These are phyloP conservation scores for Cotesia congregata DNA, from an alignment of 2,888 invertebrate species.

Conservation along the genomic window DNA sequence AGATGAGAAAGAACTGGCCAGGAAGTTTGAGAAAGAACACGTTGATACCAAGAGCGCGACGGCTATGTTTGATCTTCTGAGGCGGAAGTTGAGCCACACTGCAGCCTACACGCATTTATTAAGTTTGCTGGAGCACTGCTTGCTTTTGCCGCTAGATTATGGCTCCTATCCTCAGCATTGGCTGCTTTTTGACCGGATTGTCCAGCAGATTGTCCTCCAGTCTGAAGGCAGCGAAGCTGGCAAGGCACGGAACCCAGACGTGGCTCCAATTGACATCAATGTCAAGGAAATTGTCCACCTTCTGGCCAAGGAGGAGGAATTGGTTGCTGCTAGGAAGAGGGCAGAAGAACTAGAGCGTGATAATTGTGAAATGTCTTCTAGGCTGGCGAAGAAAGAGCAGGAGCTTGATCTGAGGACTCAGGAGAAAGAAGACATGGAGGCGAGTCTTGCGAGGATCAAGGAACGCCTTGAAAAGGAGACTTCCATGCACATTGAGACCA, in stretches of 20 bases:
- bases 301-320: conserved; percentile 92
- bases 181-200: conserved; percentile 93
- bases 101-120: conserved; percentile 94
- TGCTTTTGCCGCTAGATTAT: conserved; percentile 86
- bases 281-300: conserved; percentile 92
- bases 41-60: conserved; percentile 95
- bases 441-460: conserved; percentile 84
- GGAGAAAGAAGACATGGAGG: conserved; percentile 93
- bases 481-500: conserved; percentile 87
- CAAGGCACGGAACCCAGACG: conserved; percentile 82
- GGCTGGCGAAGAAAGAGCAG: conserved; percentile 92
- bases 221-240: conserved; percentile 72
- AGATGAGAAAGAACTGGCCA: conserved; percentile 94
- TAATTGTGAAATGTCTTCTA: conserved; percentile 88
- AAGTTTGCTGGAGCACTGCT: conserved; percentile 89
- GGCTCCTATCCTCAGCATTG: conserved; percentile 92
- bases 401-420: conserved; percentile 90
- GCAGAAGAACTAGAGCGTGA: conserved; percentile 91
- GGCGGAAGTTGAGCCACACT: conserved; percentile 91
- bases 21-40: conserved; percentile 91
- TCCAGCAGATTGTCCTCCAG: conserved; percentile 94
- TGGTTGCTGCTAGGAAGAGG: conserved; percentile 87
- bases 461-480: conserved; percentile 92
- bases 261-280: conserved; percentile 88
- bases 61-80: conserved; percentile 91